Percentiles rank a stretch among this genome's conserved stretches.
phyloP scores from a whole-genome alignment of 2,113 vertebrate species.

The Sardina pilchardus region DNA sequence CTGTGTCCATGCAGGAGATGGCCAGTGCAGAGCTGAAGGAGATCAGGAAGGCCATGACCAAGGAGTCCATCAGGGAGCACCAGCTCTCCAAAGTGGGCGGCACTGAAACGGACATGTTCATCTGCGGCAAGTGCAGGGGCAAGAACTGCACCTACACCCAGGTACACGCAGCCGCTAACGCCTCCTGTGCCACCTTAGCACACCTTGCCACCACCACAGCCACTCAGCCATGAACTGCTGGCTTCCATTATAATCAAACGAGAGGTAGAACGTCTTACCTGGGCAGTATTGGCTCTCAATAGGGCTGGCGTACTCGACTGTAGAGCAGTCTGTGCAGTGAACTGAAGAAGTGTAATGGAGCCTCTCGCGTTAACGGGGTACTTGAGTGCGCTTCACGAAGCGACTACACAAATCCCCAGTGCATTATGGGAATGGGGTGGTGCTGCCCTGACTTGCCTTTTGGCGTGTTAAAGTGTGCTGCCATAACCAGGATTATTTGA shows the following conservation, averaged over 20 bases:
- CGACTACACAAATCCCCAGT: background rate
- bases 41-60: slow-evolving; percentile 92
- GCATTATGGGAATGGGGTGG: background rate
- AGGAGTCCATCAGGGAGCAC: slow-evolving; percentile 94
- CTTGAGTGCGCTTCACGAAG: background rate
- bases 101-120: slow-evolving; percentile 91
- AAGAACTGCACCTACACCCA: slow-evolving; percentile 90
- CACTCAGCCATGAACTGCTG: background rate
- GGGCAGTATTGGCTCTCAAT: background rate
- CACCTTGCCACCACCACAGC: background rate
- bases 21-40: slow-evolving; percentile 94
- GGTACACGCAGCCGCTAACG: background rate
- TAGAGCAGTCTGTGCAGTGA: background rate
- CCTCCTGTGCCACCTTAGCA: background rate
- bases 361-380: background rate
- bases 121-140: slow-evolving; percentile 88
- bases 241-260: background rate
- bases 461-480: background rate
- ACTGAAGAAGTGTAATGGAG: background rate
- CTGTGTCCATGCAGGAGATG: slow-evolving; percentile 83
- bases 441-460: background rate
- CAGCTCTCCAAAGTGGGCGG: slow-evolving; percentile 94
- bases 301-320: background rate
- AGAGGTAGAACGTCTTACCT: background rate
- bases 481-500: background rate